phyloP scores from a whole-genome alignment of 2,113 vertebrate species.

The Pelecanus crispus region DNA sequence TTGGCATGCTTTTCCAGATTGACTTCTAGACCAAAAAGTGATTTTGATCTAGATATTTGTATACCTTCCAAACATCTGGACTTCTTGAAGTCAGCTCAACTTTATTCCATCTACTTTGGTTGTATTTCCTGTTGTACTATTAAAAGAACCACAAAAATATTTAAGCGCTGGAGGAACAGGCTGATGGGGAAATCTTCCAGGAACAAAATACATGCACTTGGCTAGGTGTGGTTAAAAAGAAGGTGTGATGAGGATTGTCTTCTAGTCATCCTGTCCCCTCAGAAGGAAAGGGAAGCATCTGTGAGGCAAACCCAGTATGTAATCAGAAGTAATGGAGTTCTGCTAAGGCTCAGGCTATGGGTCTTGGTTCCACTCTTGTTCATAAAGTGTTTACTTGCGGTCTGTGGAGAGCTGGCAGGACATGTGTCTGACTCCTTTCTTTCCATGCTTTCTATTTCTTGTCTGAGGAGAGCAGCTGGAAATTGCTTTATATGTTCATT shows the following conservation, averaged over 20 bases:
- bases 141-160: background rate
- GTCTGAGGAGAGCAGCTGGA: background rate
- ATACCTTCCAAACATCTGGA: constrained; percentile 8
- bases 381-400: background rate
- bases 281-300: background rate
- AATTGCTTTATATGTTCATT: background rate
- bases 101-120: background rate
- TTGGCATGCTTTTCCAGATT: background rate
- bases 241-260: background rate
- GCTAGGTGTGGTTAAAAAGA: background rate
- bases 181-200: background rate
- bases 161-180: background rate
- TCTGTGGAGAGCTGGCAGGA: background rate
- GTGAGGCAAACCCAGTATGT: background rate
- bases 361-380: background rate
- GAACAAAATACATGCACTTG: background rate
- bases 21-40: background rate
- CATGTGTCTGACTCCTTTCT: background rate
- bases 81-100: background rate
- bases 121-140: background rate
- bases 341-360: background rate
- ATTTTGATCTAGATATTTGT: constrained; percentile 9
- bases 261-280: background rate
- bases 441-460: background rate
- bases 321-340: background rate